A percentile compares a stretch with the other conserved stretches of the same genome.
Conservation (phyloP, 2,888 invertebrate genomes). For the Auanema freiburgensis region DNA sequence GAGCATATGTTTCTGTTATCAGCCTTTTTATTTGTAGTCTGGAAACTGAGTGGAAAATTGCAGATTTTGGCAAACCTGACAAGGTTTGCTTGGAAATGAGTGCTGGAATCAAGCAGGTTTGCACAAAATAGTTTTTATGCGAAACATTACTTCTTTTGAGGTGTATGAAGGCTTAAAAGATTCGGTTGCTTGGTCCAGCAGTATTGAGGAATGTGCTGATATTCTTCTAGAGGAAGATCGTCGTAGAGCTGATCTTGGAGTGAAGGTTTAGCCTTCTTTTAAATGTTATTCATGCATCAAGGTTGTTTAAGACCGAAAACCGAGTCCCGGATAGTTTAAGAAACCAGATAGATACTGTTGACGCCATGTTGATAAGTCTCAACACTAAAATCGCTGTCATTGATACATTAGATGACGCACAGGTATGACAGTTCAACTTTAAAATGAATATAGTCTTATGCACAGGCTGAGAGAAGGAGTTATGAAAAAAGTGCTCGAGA, state of each 20-base stretch:
- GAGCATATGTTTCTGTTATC: neutral
- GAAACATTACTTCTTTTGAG: constrained; percentile 21
- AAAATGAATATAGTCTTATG: neutral
- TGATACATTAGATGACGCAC: constrained; percentile 49
- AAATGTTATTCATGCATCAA: neutral
- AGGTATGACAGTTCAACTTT: constrained; percentile 12
- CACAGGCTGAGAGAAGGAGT: constrained; percentile 28
- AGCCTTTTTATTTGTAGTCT: constrained; percentile 24
- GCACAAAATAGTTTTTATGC: neutral
- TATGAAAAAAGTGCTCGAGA: constrained; percentile 44
- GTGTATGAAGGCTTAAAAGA: constrained; percentile 45
- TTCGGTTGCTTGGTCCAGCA: constrained; percentile 40
- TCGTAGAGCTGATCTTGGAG: constrained; percentile 4
- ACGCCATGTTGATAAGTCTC: constrained; percentile 54
- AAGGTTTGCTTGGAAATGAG: constrained; percentile 55
- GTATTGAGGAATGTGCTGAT: constrained; percentile 32
- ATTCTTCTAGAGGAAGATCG: constrained; percentile 36
- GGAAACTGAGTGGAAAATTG: constrained; percentile 55
- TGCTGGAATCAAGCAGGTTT: constrained; percentile 57
- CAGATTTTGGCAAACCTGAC: constrained; percentile 49
- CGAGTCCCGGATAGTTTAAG: constrained; percentile 16
- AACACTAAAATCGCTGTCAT: constrained; percentile 60
- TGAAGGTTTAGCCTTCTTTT: neutral
- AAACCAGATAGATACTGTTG: constrained; percentile 52
- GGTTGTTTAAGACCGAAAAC: constrained; percentile 2